phyloP scores from a whole-genome alignment of 2,888 invertebrate species.

The Plebejus melissa region DNA sequence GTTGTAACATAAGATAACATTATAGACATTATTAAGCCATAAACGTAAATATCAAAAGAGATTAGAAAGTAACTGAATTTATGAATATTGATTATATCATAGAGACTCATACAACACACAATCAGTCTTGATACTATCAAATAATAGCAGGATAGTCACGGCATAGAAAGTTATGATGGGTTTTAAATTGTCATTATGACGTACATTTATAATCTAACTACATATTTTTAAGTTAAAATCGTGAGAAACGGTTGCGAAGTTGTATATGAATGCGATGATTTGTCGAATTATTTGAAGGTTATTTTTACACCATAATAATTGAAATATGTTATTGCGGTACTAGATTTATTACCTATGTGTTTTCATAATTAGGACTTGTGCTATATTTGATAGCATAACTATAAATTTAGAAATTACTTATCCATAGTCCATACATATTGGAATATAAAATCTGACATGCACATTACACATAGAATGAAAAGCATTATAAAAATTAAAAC shows the following conservation, averaged over 20 bases:
- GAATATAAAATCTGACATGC: too few species aligned
- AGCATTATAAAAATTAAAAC: too few species aligned
- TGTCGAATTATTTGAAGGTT: conserved; percentile 7
- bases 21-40: conserved; percentile 10
- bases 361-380: not conserved
- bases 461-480: too few species aligned
- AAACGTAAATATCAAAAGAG: conserved; percentile 35
- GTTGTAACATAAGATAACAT: not conserved
- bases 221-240: conserved; percentile 3
- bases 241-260: not conserved
- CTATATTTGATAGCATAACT: not conserved
- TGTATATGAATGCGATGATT: not conserved
- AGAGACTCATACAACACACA: conserved; percentile 30
- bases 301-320: not conserved
- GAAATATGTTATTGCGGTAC: not conserved
- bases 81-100: conserved; percentile 29
- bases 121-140: conserved; percentile 52
- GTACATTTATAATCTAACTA: conserved; percentile 5
- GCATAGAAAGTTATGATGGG: conserved; percentile 47
- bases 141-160: conserved; percentile 51
- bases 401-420: not conserved
- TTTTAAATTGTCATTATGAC: conserved; percentile 10
- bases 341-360: not conserved
- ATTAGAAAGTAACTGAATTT: conserved; percentile 63
- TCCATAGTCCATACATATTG: not conserved